Base-by-base conservation (phyloP, 64 coral and sea anemone species). In the Pocillopora damicornis region DNA sequence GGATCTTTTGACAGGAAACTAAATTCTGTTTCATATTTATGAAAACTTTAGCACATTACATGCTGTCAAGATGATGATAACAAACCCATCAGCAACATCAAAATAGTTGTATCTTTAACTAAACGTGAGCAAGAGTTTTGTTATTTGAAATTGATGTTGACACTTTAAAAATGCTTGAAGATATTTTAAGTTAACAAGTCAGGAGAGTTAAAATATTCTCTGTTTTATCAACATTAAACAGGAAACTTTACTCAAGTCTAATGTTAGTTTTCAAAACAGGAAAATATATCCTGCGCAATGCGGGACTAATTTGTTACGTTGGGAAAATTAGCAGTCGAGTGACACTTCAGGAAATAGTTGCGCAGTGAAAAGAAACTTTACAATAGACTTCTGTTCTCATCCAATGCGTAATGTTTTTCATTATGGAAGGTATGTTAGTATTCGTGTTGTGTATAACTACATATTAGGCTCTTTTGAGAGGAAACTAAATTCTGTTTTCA, bases 231-330 rank as follows among this genome's bases (percentile, higher is more conserved):
- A 7, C 2, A 51, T 51, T 51, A 51, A 51, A 51, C 64, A 85
- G 37, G 13, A 20, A 57, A 58, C 13, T 66, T 67, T 17, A 62
- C 60, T 20, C 45, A 63, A 15, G 37, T 62, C 13, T 18, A 1
- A 0, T 66, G 35, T 85, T 85, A 73, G 51, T 72, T 85, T 68
- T 85, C 65, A 71, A 37, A 85, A 85, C 81, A 85, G 22, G 12
- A 79, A 10, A 11, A 18, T 67, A 17, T 61, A 65, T 42, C 37
- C 67, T 83, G 14, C 9, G 45, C 10, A 37, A 58, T 15, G 22
- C 35, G 1, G 56, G 18, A n/a, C 20, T 85, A 85, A 71, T 85
- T 71, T 85, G 30, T 63, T 73, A 1, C 4, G 1, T 13, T 15
- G 22, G 68, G 64, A 83, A 83, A 69, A 58, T 71, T 1, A 22